phyloP scores from a whole-genome alignment of 2,888 invertebrate species.

The Hirtodrosophila trivittata region DNA sequence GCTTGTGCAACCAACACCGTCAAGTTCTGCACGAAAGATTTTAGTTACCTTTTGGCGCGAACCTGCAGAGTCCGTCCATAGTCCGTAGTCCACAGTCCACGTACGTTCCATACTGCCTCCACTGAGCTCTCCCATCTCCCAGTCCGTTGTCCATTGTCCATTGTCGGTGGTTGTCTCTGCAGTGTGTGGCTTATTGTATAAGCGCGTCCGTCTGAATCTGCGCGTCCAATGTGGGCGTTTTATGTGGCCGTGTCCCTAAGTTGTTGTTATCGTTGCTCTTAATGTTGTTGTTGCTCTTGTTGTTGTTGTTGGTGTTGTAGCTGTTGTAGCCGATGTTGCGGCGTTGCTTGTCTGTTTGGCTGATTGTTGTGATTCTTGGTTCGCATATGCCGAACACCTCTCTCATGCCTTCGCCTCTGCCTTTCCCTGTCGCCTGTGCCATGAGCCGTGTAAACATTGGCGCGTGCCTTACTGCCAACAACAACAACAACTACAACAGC shows the following conservation, averaged over 20 bases:
- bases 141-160: constrained; percentile 22
- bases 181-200: constrained; percentile 75
- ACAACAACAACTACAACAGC: constrained; percentile 35
- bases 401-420: constrained; percentile 6
- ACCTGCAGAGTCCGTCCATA: constrained; percentile 30
- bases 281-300: constrained; percentile 31
- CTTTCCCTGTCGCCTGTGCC: constrained; percentile 56
- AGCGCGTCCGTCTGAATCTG: constrained; percentile 53
- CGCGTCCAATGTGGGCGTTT: constrained; percentile 70
- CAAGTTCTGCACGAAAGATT: constrained; percentile 78
- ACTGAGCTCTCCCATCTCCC: not conserved
- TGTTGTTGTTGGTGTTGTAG: constrained; percentile 29
- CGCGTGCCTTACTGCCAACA: constrained; percentile 71
- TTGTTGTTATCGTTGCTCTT: constrained; percentile 42
- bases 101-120: constrained; percentile 14
- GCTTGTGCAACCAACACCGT: constrained; percentile 36
- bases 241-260: constrained; percentile 57
- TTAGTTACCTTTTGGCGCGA: constrained; percentile 66
- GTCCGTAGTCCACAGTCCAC: constrained; percentile 11
- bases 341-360: constrained; percentile 59
- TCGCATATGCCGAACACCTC: constrained; percentile 62
- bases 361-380: constrained; percentile 69
- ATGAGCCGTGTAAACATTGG: constrained; percentile 77
- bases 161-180: constrained; percentile 51
- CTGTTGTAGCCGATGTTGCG: constrained; percentile 46